These are phyloP conservation scores for Tridacna crocea DNA, from an alignment of 2,888 invertebrate species.

Conservation along the genomic window DNA sequence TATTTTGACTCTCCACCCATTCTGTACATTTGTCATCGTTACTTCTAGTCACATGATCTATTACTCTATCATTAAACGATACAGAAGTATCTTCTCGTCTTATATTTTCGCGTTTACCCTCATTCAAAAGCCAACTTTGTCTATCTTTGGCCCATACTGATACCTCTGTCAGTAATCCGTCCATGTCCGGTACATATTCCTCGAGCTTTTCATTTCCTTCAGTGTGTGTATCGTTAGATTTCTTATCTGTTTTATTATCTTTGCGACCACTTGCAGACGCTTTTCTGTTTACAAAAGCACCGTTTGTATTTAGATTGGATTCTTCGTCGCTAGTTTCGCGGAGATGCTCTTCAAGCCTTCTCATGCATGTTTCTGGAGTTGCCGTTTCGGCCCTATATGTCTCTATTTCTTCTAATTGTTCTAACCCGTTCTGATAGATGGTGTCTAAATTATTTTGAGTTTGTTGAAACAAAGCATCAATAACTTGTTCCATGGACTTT, in stretches of 20 bases:
- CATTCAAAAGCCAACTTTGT: constrained; percentile 53
- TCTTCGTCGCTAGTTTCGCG: constrained; percentile 13
- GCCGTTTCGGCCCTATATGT: constrained; percentile 49
- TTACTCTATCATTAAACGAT: constrained; percentile 42
- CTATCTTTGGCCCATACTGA: constrained; percentile 59
- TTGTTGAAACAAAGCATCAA: constrained; percentile 54
- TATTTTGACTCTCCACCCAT: constrained; percentile 45
- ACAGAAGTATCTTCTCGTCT: constrained; percentile 35
- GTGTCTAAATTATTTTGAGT: constrained; percentile 53
- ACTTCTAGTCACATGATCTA: constrained; percentile 38
- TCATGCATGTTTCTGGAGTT: constrained; percentile 57
- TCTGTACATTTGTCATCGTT: constrained; percentile 47
- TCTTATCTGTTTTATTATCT: background rate
- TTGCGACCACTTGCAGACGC: background rate
- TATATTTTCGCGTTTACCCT: constrained; percentile 26
- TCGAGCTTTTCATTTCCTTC: constrained; percentile 6
- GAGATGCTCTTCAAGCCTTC: constrained; percentile 39
- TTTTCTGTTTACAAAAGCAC: constrained; percentile 21
- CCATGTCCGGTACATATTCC: constrained; percentile 36
- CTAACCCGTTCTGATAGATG: constrained; percentile 55
- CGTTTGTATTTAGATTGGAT: constrained; percentile 10
- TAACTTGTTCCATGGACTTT: constrained; percentile 55
- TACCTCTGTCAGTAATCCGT: constrained; percentile 51
- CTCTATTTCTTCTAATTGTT: constrained; percentile 51
- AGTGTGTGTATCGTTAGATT: background rate